These are phyloP conservation scores for Phalacrocorax aristotelis DNA, from an alignment of 2,113 vertebrate genomes.

Conservation along the genomic window DNA sequence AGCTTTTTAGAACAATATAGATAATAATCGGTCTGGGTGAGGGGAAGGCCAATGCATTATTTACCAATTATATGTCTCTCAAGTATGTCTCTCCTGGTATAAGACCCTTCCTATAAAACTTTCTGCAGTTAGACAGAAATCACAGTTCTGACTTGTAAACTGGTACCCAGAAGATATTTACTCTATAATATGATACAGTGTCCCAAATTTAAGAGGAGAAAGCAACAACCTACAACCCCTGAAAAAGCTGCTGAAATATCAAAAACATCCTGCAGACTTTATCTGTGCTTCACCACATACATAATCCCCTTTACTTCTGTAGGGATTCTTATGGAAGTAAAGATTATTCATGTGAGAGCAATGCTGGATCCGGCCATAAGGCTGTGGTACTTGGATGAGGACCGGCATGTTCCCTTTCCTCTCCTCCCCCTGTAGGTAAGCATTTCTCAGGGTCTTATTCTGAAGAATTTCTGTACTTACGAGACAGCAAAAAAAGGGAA, in stretches of 20 bases:
- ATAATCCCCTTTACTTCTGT: not conserved
- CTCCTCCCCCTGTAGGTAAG: constrained; percentile 48
- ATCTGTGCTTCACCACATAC: not conserved
- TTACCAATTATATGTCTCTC: not conserved
- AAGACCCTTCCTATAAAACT: not conserved
- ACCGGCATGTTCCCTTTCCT: not conserved
- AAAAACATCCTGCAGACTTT: not conserved
- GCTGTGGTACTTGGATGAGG: not conserved
- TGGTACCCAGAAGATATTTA: not conserved
- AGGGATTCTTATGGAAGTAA: not conserved
- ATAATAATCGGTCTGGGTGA: not conserved
- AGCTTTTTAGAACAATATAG: not conserved
- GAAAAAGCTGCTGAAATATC: not conserved
- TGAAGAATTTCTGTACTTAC: not conserved
- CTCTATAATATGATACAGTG: not conserved
- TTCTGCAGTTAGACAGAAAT: not conserved
- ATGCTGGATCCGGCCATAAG: not conserved
- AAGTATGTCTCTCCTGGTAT: not conserved
- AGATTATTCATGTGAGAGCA: not conserved
- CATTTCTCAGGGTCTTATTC: constrained; percentile 27
- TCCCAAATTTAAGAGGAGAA: not conserved
- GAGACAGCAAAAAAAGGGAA: not conserved
- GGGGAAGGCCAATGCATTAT: not conserved
- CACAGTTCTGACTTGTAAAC: not conserved
- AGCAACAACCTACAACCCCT: not conserved